Conservation (phyloP, 2,888 invertebrate species). For the Trichacis sp. region DNA sequence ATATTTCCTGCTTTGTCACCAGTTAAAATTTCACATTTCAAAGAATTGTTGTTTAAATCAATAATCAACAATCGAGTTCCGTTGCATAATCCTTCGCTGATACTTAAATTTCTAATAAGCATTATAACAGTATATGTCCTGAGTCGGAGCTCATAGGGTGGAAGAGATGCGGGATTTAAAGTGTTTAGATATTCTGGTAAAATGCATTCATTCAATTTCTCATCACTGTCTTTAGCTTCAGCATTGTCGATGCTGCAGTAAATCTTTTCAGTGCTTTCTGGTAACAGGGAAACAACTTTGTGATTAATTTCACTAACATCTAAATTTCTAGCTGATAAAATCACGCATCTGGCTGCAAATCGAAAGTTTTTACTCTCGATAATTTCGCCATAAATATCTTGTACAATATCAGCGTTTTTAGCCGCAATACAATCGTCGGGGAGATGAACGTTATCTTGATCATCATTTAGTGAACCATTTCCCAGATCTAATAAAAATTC, state of each 20-base stretch:
- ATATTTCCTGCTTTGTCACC: slow-evolving; percentile 35
- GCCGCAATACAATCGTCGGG: slow-evolving; percentile 22
- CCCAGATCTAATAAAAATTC: slow-evolving; percentile 38
- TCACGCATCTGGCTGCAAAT: slow-evolving; percentile 33
- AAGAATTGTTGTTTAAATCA: slow-evolving; percentile 26
- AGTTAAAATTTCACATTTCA: slow-evolving; percentile 40
- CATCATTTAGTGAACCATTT: slow-evolving; percentile 34
- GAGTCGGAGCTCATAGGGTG: slow-evolving; percentile 36
- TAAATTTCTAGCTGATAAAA: slow-evolving; percentile 41
- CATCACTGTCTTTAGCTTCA: slow-evolving; percentile 8
- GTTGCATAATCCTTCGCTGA: slow-evolving; percentile 41
- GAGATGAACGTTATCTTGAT: slow-evolving; percentile 26
- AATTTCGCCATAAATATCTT: slow-evolving; percentile 19
- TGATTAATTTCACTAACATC: slow-evolving; percentile 44
- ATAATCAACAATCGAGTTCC: slow-evolving; percentile 41
- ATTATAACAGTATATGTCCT: slow-evolving; percentile 35
- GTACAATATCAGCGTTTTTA: slow-evolving; percentile 26
- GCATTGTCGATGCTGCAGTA: slow-evolving; percentile 18
- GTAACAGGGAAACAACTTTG: slow-evolving; percentile 6
- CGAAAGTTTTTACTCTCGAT: slow-evolving; percentile 18
- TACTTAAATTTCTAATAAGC: slow-evolving; percentile 39
- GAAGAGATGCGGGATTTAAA: slow-evolving; percentile 26
- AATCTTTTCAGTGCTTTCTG: background rate
- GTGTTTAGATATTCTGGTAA: slow-evolving; percentile 18
- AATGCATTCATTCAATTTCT: slow-evolving; percentile 10